phyloP scores from a whole-genome alignment of 2,113 vertebrate species.

The Prunella fulvescens region DNA sequence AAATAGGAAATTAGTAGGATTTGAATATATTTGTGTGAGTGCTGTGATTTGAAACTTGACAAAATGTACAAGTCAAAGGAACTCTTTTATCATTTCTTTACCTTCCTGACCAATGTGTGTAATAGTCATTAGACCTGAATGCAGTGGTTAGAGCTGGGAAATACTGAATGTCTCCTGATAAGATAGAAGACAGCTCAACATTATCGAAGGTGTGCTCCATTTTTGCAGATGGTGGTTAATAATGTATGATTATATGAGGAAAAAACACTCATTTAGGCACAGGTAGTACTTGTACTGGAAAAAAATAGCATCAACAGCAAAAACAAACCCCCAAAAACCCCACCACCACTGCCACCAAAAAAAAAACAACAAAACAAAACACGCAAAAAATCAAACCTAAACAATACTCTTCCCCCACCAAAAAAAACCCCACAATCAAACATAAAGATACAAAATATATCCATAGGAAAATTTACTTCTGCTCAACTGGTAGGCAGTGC shows the following conservation, averaged over 20 bases:
- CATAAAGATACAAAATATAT: neutral
- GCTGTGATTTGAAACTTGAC: neutral
- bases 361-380: neutral
- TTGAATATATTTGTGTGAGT: neutral
- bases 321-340: fast-evolving
- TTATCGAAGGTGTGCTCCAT: neutral
- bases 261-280: neutral
- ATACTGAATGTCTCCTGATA: neutral
- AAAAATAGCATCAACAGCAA: neutral
- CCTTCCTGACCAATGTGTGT: neutral
- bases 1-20: neutral
- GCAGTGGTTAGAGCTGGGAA: neutral
- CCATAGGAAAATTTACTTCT: neutral
- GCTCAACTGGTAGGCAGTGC: neutral
- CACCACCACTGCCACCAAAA: neutral
- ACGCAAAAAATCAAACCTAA: neutral
- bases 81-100: neutral
- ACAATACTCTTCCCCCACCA: fast-evolving
- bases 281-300: neutral
- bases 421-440: neutral
- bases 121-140: neutral
- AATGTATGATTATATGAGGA: neutral
- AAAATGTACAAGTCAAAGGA: neutral
- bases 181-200: neutral
- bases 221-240: neutral